phyloP scores from a whole-genome alignment of 2,797 vertebrate species.

The Podarcis siculus region DNA sequence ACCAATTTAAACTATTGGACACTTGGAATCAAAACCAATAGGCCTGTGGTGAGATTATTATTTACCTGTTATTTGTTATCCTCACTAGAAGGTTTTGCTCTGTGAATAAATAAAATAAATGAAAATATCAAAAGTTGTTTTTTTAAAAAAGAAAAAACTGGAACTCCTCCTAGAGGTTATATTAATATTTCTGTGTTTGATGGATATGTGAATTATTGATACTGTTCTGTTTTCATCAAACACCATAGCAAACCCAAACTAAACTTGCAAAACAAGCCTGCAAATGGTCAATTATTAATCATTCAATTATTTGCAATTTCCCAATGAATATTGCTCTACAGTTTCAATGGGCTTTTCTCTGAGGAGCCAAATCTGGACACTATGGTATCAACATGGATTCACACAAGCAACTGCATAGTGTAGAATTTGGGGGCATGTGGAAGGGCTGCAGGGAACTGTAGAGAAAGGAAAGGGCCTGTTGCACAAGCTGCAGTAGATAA shows the following conservation, averaged over 20 bases:
- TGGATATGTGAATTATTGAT: conserved; percentile 8
- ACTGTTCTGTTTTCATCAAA: conserved; percentile 12
- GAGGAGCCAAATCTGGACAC: neutral
- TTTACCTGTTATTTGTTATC: neutral
- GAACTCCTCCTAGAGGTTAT: neutral
- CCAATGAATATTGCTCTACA: neutral
- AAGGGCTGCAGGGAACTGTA: too few species aligned
- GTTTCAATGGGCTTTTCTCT: neutral
- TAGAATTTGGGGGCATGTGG: too few species aligned
- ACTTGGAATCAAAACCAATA: neutral
- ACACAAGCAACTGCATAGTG: neutral
- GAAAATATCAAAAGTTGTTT: neutral
- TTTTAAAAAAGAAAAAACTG: neutral
- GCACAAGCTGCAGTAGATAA: too few species aligned
- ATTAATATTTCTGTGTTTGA: neutral
- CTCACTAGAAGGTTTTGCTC: neutral
- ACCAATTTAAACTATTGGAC: neutral
- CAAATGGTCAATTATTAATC: neutral
- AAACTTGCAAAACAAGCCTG: neutral
- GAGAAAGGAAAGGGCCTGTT: too few species aligned
- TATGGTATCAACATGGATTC: neutral
- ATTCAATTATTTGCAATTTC: neutral
- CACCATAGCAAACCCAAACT: neutral
- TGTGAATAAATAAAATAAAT: neutral
- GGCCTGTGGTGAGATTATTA: neutral